Evolutionary conservation across 2,888 invertebrate genomes (phyloP).

Genomic region (Bedellia somnulentella): DNA sequence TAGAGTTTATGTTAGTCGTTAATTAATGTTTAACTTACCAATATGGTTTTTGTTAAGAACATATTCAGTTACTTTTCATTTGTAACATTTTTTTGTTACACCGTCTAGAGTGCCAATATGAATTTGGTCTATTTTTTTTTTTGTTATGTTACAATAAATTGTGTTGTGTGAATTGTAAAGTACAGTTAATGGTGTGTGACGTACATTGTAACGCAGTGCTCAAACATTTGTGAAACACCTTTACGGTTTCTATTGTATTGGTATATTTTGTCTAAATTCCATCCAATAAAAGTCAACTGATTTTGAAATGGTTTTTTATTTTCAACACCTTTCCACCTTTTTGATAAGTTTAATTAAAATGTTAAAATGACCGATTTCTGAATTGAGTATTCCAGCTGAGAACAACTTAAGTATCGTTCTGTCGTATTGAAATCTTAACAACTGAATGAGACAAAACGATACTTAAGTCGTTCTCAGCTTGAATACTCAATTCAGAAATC

Average conservation of each 20-base stretch:
- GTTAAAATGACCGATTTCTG: too few relatives aligned
- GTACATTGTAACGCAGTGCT: constrained; percentile 32
- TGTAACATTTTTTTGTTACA: constrained; percentile 17
- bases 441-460: too few relatives aligned
- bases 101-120: constrained; percentile 26
- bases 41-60: constrained; percentile 31
- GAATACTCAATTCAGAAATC: too few relatives aligned
- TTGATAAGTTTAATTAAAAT: too few relatives aligned
- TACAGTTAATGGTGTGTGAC: constrained; percentile 21
- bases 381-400: too few relatives aligned
- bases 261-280: constrained; percentile 48
- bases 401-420: too few relatives aligned
- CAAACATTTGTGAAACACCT: constrained; percentile 34
- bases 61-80: constrained; percentile 27
- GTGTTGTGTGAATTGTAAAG: constrained; percentile 33
- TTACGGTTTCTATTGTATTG: constrained; percentile 29
- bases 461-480: too few relatives aligned
- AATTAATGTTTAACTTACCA: constrained; percentile 46
- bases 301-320: constrained; percentile 24
- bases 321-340: too few relatives aligned
- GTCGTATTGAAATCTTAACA: too few relatives aligned
- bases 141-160: too few relatives aligned
- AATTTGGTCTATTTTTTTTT: constrained; percentile 1
- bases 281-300: constrained; percentile 42
- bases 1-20: constrained; percentile 53